Percentiles rank a stretch among this genome's conserved stretches.
These are phyloP conservation scores for Riparia riparia DNA, from an alignment of 2,113 vertebrate genomes.

Conservation along the genomic window DNA sequence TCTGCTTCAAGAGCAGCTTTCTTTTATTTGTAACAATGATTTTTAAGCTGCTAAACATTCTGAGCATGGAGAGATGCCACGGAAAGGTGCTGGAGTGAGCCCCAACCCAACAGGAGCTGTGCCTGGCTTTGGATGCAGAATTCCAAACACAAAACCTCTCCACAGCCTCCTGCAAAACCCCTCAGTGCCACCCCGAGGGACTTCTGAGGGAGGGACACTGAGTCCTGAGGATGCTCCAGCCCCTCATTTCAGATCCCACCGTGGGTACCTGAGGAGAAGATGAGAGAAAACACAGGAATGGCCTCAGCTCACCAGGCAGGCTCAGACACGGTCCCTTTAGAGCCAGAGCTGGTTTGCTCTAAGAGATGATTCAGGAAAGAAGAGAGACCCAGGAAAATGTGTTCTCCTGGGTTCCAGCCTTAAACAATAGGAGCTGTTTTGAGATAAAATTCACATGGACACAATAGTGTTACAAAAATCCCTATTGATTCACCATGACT, in stretches of 20 bases:
- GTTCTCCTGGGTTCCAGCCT: background rate
- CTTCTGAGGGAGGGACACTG: fast-evolving
- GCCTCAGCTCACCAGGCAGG: fast-evolving
- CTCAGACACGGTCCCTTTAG: fast-evolving
- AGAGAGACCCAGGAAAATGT: background rate
- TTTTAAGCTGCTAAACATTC: background rate
- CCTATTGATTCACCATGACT: background rate
- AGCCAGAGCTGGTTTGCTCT: background rate
- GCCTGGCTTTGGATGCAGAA: no score
- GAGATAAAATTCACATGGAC: background rate
- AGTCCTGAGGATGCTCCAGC: background rate
- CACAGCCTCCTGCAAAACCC: background rate
- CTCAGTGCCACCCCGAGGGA: fast-evolving
- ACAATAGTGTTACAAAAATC: background rate
- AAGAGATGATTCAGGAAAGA: background rate
- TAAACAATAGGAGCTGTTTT: background rate
- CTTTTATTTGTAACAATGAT: background rate
- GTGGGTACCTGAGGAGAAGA: background rate
- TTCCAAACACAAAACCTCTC: background rate
- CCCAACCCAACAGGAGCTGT: background rate
- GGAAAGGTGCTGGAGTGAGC: background rate
- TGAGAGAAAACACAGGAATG: fast-evolving
- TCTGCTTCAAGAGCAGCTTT: background rate
- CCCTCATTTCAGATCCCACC: background rate
- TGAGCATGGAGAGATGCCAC: background rate